Percentiles rank a stretch among this genome's conserved stretches.
Conservation (phyloP, 2,113 vertebrate genomes). For the Sander lucioperca region DNA sequence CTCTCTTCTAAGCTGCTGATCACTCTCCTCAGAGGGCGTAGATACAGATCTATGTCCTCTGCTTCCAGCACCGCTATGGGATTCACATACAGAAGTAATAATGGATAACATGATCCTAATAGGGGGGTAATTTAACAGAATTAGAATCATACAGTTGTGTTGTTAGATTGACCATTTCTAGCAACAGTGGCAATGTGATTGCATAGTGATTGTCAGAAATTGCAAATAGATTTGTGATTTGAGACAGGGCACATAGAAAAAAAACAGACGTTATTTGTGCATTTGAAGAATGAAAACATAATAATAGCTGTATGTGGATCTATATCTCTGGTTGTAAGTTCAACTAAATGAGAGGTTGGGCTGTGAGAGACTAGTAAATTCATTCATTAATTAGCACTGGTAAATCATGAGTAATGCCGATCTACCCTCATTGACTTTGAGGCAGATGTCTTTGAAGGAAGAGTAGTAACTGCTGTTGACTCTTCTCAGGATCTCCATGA, state of each 20-base stretch:
- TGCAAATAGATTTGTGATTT: too few relatives aligned
- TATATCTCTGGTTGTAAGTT: neutral
- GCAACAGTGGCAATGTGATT: neutral
- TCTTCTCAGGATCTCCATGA: conserved; percentile 79
- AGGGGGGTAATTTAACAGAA: neutral
- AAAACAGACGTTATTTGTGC: neutral
- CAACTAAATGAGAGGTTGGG: conserved; percentile 8
- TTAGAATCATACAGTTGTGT: neutral
- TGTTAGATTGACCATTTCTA: neutral
- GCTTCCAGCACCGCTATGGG: conserved; percentile 80
- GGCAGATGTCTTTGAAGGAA: conserved; percentile 76
- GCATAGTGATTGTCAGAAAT: too few relatives aligned
- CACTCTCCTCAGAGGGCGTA: conserved; percentile 79
- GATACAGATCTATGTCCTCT: conserved; percentile 81
- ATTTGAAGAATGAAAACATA: neutral
- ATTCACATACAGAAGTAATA: conserved; percentile 8
- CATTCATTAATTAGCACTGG: neutral
- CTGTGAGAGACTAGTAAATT: neutral
- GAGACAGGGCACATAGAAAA: too few relatives aligned
- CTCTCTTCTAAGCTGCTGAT: conserved; percentile 82
- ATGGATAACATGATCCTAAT: conserved; percentile 2
- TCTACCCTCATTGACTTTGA: conserved; percentile 79
- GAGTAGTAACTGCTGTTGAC: conserved; percentile 80
- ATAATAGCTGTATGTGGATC: neutral
- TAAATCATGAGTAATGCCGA: conserved; percentile 14